Base-by-base conservation (phyloP, 2,113 vertebrate species). In the Chaenogobius annularis region DNA sequence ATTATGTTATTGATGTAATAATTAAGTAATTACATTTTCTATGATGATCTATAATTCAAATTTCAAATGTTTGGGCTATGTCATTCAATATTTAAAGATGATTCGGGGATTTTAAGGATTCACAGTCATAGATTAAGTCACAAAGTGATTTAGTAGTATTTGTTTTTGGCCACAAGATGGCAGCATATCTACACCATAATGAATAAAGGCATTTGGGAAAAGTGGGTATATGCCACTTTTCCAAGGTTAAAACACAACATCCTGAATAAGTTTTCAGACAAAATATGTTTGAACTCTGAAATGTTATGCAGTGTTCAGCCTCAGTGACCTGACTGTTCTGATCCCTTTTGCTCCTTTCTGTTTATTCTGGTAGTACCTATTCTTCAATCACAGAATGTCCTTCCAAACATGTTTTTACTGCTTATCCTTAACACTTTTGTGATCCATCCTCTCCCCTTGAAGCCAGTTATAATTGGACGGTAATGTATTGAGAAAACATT, bases 151-250 rank as follows among this genome's bases (percentile, higher is more conserved):
- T 55, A 7, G 19, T 69, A 1, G 17, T 44, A 7, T 74, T 54
- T 13, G n/a, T 43, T n/a, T 55, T 44, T 10, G 2, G 46, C 75
- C 93, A 90, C 87, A 55, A 87, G 93, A 61, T 91, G 90, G 88
- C 90, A 92, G 88, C 89, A 92, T 67, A 74, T 22, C 48, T 74
- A 81, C 83, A 82, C 58, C 54, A 44, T 65, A 26, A 13, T 19
- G 22, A 2, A 5, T 10, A 0, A 70, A 66, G 20, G 64, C 40
- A 58, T 19, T 69, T 70, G 1, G 19, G 13, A 17, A 68, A 75
- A 68, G 73, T 23, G 46, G 19, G 22, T 72, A 37, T 76, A 68
- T 80, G 63, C 65, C 26, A 55, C 72, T 69, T 69, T 31, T 76
- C 62, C 67, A 86, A 87, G 70, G 63, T 64, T 48, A 40, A 73